Evolutionary conservation across 2,797 vertebrate species (phyloP).

Genomic region (Macropus fuliginosus): DNA sequence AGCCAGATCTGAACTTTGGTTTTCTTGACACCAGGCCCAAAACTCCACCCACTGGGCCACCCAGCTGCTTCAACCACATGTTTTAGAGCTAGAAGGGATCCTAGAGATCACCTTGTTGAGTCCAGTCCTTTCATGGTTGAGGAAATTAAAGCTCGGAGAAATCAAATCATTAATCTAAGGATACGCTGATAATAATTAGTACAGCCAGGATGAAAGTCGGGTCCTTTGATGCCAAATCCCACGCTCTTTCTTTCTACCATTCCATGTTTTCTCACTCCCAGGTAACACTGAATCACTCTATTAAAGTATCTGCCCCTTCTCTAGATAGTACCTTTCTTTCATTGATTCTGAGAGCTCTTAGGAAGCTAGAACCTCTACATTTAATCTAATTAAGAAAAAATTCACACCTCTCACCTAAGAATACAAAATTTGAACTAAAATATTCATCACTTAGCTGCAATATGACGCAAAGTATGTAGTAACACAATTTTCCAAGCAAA

Average conservation of each 20-base stretch:
- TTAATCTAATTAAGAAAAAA: background rate
- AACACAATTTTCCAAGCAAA: slow-evolving; percentile 20
- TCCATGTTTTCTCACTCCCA: background rate
- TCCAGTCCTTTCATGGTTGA: background rate
- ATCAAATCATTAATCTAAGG: background rate
- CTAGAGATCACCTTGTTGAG: background rate
- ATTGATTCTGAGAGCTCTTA: background rate
- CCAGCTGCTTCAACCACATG: background rate
- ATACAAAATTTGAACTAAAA: slow-evolving; percentile 17
- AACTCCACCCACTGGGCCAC: background rate
- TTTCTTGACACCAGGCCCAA: background rate
- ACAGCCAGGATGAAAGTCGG: background rate
- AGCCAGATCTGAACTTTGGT: background rate
- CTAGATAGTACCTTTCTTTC: background rate
- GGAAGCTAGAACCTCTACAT: background rate
- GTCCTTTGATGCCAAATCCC: background rate
- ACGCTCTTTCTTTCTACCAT: background rate
- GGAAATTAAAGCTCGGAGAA: background rate
- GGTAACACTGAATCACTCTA: background rate
- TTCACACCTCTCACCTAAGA: slow-evolving; percentile 11
- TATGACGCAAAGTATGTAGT: slow-evolving; percentile 11
- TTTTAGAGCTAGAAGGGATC: background rate
- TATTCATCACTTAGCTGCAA: background rate
- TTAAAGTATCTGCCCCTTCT: background rate
- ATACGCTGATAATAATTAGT: background rate